Evolutionary conservation across 2,113 vertebrate genomes (phyloP).

Genomic region (Micronisus gabar): DNA sequence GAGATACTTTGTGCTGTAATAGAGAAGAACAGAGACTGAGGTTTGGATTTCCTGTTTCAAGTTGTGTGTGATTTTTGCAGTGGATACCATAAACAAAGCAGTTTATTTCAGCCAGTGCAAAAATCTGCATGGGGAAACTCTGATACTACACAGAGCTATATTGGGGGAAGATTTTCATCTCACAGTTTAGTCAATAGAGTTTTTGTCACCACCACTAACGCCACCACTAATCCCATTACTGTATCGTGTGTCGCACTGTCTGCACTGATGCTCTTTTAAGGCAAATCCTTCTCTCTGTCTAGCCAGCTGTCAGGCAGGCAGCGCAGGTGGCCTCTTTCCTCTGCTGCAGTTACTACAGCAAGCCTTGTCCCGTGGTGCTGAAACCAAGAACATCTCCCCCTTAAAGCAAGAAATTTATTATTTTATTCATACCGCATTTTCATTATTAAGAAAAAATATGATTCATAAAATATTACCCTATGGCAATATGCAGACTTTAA

Average conservation of each 20-base stretch:
- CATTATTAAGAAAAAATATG: constrained; percentile 40
- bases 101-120: not conserved
- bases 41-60: not conserved
- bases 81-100: not conserved
- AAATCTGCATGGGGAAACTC: not conserved
- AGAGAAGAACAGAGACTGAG: not conserved
- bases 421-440: constrained; percentile 47
- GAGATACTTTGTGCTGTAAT: not conserved
- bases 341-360: not conserved
- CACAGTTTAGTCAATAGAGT: not conserved
- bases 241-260: not conserved
- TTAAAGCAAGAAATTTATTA: constrained; percentile 37
- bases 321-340: not conserved
- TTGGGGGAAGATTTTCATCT: not conserved
- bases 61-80: not conserved
- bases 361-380: not conserved
- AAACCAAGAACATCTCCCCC: not conserved
- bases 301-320: not conserved
- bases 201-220: not conserved
- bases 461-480: constrained; percentile 50
- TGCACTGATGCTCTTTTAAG: not conserved
- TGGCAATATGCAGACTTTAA: constrained; percentile 48
- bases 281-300: not conserved
- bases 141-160: not conserved
- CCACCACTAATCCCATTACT: not conserved